Conservation (phyloP, 2,888 invertebrate genomes). For the Linyphia triangularis region DNA sequence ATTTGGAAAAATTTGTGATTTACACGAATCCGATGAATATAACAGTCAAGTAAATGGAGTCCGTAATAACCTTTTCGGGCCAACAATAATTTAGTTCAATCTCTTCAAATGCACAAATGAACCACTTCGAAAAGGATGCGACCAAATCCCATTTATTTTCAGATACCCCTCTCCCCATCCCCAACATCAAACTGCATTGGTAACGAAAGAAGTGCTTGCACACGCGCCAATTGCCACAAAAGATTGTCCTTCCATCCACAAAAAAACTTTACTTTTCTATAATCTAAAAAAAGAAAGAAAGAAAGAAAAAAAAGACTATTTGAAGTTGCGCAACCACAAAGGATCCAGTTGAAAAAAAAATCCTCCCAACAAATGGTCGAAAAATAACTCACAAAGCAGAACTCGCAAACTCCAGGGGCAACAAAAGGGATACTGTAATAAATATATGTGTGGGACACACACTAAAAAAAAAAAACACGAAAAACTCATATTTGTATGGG, state of each 20-base stretch:
- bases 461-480: slow-evolving; percentile 26
- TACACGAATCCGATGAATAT: no score
- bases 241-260: slow-evolving; percentile 6
- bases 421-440: slow-evolving; percentile 69
- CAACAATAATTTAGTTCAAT: neutral
- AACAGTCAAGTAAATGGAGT: no score
- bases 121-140: neutral
- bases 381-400: slow-evolving; percentile 63
- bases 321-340: slow-evolving; percentile 55
- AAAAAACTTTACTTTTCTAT: neutral
- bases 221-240: slow-evolving; percentile 52
- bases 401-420: slow-evolving; percentile 7
- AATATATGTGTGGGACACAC: slow-evolving; percentile 43
- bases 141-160: neutral
- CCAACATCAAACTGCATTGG: neutral
- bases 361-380: slow-evolving; percentile 53
- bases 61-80: no score
- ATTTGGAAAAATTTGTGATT: no score
- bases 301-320: slow-evolving; percentile 40
- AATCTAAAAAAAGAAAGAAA: slow-evolving; percentile 6
- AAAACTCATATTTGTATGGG: slow-evolving; percentile 50
- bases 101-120: neutral
- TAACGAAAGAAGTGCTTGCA: slow-evolving; percentile 16
- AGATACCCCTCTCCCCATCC: neutral
- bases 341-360: neutral